Conservation (phyloP, 2,113 vertebrate species). For the Menidia beryllina region DNA sequence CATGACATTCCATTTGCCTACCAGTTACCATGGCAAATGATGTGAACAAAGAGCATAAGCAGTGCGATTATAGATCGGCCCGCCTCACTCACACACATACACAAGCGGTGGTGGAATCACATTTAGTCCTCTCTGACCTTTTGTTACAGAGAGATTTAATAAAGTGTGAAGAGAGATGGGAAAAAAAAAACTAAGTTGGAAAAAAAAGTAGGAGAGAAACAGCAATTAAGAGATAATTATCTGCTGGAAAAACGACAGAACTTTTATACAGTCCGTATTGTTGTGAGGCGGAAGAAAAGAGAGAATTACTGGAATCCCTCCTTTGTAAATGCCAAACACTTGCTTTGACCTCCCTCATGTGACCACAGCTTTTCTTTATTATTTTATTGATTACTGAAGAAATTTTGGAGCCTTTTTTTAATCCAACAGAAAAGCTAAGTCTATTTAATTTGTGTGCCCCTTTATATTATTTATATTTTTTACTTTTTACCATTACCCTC, state of each 20-base stretch:
- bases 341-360: conserved; percentile 44
- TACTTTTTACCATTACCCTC: too few species aligned
- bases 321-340: conserved; percentile 66
- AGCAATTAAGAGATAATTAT: conserved; percentile 78
- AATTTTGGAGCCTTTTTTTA: background rate
- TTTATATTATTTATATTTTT: too few species aligned
- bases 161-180: conserved; percentile 52
- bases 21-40: conserved; percentile 63
- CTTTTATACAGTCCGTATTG: conserved; percentile 36
- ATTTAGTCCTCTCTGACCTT: conserved; percentile 56
- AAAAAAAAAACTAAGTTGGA: conserved; percentile 31
- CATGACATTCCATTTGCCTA: conserved; percentile 42
- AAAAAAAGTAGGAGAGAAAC: conserved; percentile 43
- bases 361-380: conserved; percentile 4
- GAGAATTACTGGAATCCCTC: conserved; percentile 34
- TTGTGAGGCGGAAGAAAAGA: conserved; percentile 6
- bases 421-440: too few species aligned
- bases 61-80: conserved; percentile 38
- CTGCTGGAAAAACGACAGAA: conserved; percentile 26
- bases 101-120: conserved; percentile 12
- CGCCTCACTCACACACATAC: conserved; percentile 3
- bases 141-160: conserved; percentile 52
- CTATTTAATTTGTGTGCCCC: too few species aligned
- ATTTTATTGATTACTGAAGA: background rate
- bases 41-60: conserved; percentile 52